Conservation (phyloP, 2,113 vertebrate genomes). For the Cinclus cinclus region DNA sequence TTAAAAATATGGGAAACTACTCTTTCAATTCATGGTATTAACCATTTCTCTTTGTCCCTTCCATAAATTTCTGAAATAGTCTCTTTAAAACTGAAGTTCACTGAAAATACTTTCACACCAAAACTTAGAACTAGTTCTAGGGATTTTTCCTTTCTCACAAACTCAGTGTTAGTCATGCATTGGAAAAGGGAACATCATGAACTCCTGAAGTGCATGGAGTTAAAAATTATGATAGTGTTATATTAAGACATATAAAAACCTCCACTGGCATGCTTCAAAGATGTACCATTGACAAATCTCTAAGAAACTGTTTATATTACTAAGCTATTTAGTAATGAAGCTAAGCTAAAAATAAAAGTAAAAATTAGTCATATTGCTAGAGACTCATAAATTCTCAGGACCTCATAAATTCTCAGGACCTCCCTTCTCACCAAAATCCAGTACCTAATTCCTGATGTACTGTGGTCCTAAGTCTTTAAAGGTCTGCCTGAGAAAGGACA, state of each 20-base stretch:
- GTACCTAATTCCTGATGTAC: not conserved
- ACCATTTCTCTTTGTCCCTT: not conserved
- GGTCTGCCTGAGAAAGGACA: not conserved
- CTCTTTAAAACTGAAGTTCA: not conserved
- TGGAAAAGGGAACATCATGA: not conserved
- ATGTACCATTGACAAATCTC: not conserved
- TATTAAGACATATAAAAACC: not conserved
- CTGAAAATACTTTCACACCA: not conserved
- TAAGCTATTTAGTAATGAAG: not conserved
- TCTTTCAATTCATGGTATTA: not conserved
- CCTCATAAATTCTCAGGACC: not conserved
- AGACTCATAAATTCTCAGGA: not conserved
- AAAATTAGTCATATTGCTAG: not conserved
- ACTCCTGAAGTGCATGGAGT: not conserved
- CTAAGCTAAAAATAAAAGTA: slow-evolving; percentile 13
- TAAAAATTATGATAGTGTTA: not conserved
- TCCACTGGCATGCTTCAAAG: not conserved
- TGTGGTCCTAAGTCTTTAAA: not conserved
- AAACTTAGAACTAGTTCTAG: not conserved
- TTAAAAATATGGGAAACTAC: not conserved
- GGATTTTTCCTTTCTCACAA: not conserved
- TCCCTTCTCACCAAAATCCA: not conserved
- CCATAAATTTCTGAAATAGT: not conserved
- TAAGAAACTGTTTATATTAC: not conserved
- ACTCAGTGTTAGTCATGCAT: not conserved